Conservation (phyloP, 2,113 vertebrate genomes). For the Pampusana beccarii region DNA sequence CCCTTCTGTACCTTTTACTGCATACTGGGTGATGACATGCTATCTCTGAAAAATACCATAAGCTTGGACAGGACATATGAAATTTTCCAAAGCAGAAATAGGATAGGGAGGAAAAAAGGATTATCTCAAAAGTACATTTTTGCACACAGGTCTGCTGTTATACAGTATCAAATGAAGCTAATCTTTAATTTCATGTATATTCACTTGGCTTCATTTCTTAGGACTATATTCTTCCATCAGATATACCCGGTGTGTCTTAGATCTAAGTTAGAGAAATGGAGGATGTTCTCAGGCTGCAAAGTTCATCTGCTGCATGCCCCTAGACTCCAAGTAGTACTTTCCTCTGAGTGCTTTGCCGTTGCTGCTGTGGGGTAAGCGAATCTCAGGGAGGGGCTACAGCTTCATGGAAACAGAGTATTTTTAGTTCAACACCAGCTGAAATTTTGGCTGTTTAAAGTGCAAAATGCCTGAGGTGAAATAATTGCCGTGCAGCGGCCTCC, state of each 20-base stretch:
- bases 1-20: not conserved
- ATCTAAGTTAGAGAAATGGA: not conserved
- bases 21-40: not conserved
- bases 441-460: constrained; percentile 21
- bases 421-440: constrained; percentile 35
- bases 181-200: not conserved
- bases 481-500: not conserved
- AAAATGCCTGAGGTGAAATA: constrained; percentile 51
- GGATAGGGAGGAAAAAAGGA: not conserved
- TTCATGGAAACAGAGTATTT: constrained; percentile 6
- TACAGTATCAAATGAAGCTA: not conserved
- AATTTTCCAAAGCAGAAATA: constrained; percentile 11
- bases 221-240: not conserved
- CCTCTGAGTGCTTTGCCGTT: not conserved
- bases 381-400: not conserved
- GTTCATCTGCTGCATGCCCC: not conserved
- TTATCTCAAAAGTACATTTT: constrained; percentile 23
- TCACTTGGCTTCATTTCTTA: constrained; percentile 1
- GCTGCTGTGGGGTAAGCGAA: not conserved
- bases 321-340: not conserved
- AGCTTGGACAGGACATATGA: not conserved
- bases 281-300: not conserved
- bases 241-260: not conserved
- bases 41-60: not conserved
- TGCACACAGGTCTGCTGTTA: not conserved